These are phyloP conservation scores for Neoitamus cyanurus DNA, from an alignment of 2,888 invertebrate species.

Conservation along the genomic window DNA sequence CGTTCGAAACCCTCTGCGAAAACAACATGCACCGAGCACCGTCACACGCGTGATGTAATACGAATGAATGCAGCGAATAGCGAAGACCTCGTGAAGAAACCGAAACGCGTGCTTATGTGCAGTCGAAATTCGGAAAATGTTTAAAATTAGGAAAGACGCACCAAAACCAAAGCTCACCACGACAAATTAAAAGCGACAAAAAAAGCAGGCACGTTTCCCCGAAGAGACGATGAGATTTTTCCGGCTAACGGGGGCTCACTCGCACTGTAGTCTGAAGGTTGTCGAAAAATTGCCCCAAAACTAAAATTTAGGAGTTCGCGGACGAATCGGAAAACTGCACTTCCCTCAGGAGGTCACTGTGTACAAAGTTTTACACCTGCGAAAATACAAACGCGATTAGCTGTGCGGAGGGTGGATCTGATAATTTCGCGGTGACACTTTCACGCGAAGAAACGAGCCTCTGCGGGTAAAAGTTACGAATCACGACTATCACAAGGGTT, in stretches of 20 bases:
- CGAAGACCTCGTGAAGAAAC: neutral
- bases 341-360: neutral
- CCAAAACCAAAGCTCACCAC: neutral
- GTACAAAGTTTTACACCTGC: neutral
- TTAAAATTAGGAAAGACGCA: constrained; percentile 40
- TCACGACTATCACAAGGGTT: constrained; percentile 30
- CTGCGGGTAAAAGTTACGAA: neutral
- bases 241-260: neutral
- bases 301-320: neutral
- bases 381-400: neutral
- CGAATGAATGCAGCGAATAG: constrained; percentile 44
- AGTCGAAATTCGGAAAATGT: neutral
- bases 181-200: constrained; percentile 23
- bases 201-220: neutral
- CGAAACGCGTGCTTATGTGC: neutral
- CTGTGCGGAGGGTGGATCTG: neutral
- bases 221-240: neutral
- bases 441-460: constrained; percentile 25
- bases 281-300: neutral
- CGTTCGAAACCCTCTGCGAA: neutral
- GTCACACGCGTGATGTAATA: constrained; percentile 40
- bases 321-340: neutral
- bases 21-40: neutral
- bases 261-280: neutral
- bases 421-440: neutral